Conservation (phyloP, 1,140 invertebrate species). For the Dermatophagoides farinae region DNA sequence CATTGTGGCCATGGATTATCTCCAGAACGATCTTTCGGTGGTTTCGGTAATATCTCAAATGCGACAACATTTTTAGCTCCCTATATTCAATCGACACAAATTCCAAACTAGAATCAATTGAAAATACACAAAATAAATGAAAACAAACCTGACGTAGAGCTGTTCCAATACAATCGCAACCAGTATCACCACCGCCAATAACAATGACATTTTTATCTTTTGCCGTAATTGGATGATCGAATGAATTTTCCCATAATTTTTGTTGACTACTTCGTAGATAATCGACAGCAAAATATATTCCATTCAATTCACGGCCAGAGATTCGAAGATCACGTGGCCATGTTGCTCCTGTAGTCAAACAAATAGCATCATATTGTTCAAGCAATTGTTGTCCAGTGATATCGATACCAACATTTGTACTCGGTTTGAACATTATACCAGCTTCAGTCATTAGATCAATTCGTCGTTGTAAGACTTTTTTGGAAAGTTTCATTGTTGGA, state of each 20-base stretch:
- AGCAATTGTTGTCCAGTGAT: slow-evolving; percentile 50
- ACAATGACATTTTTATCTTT: slow-evolving; percentile 88
- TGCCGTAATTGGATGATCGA: slow-evolving; percentile 37
- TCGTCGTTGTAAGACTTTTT: slow-evolving; percentile 59
- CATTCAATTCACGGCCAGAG: slow-evolving; percentile 54
- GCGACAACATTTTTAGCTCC: slow-evolving; percentile 87
- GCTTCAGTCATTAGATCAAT: slow-evolving; percentile 68
- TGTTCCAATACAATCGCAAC: slow-evolving; percentile 96
- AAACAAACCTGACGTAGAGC: slow-evolving; percentile 57
- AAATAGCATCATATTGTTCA: slow-evolving; percentile 59
- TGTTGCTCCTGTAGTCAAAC: slow-evolving; percentile 79
- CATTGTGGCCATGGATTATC: slow-evolving; percentile 95
- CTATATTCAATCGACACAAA: slow-evolving; percentile 23
- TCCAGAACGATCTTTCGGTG: slow-evolving; percentile 53
- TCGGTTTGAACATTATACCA: slow-evolving; percentile 74
- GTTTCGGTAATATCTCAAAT: slow-evolving; percentile 91
- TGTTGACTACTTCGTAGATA: slow-evolving; percentile 95
- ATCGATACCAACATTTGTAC: slow-evolving; percentile 75
- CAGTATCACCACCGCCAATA: slow-evolving; percentile 97
- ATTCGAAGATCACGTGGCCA: slow-evolving; percentile 68
- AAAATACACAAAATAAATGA: not conserved
- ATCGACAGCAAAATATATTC: slow-evolving; percentile 93
- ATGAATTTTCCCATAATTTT: slow-evolving; percentile 42
- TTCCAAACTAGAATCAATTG: not conserved
- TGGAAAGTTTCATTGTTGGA: slow-evolving; percentile 89